Conservation (phyloP, 2,797 vertebrate genomes). For the Rousettus madagascariensis region DNA sequence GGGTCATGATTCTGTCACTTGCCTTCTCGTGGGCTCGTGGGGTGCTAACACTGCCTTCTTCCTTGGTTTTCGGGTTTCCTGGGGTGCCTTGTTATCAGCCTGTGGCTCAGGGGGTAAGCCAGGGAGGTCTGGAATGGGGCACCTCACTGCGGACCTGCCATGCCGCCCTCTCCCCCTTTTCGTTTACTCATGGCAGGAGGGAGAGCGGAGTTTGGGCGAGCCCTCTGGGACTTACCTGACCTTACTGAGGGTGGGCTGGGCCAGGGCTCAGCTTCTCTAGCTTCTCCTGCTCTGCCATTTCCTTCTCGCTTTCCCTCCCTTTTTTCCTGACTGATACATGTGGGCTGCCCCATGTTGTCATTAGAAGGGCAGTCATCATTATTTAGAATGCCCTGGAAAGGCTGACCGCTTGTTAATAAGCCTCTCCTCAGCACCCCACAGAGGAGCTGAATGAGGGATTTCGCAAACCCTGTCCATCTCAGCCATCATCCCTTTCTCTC, state of each 20-base stretch:
- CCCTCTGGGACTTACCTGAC: background rate
- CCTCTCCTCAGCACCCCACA: background rate
- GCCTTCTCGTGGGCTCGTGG: background rate
- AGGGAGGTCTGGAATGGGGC: too few species aligned
- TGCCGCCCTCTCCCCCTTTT: rapidly evolving
- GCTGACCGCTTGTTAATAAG: background rate
- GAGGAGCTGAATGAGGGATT: background rate
- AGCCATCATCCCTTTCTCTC: too few species aligned
- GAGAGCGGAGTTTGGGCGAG: background rate
- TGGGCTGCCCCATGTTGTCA: background rate
- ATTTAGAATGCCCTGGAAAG: background rate
- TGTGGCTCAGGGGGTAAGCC: background rate
- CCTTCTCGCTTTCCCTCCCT: background rate
- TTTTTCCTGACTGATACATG: background rate
- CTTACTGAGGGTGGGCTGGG: background rate
- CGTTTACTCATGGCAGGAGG: background rate
- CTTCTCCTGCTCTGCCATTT: background rate
- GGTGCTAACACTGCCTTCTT: background rate
- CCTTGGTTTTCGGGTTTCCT: background rate
- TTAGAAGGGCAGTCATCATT: background rate
- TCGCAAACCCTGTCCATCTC: background rate
- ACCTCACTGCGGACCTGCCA: background rate
- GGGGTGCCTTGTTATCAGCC: background rate
- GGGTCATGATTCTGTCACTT: background rate
- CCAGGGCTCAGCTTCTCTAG: background rate